Evolutionary conservation across 2,113 vertebrate genomes (phyloP).

Genomic region (Maccullochella peelii): DNA sequence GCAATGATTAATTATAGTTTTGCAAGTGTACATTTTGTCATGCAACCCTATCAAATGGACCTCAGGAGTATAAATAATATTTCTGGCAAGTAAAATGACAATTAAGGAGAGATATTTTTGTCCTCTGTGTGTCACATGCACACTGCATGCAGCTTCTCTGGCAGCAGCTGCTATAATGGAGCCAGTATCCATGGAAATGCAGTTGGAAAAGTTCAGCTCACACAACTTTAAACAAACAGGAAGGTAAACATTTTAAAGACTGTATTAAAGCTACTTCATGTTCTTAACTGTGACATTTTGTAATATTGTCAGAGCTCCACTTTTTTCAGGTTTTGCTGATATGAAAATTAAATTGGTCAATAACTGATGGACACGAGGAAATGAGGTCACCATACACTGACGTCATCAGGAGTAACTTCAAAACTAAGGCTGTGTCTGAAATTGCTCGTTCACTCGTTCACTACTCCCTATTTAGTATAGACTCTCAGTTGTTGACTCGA

Average conservation of each 20-base stretch:
- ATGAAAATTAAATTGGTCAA: neutral
- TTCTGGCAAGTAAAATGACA: conserved; percentile 63
- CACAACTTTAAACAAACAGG: conserved; percentile 24
- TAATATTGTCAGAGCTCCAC: neutral
- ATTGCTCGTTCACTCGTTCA: no score
- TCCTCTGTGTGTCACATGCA: conserved; percentile 48
- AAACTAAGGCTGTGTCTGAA: neutral
- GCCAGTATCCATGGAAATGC: conserved; percentile 75
- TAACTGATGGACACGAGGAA: neutral
- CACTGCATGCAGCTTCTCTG: conserved; percentile 50
- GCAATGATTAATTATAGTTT: conserved; percentile 61
- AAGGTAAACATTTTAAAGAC: conserved; percentile 17
- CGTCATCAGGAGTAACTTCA: neutral
- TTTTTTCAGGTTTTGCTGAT: neutral
- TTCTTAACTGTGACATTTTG: neutral
- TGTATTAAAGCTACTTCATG: conserved; percentile 14
- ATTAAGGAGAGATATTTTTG: conserved; percentile 65
- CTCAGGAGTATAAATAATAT: conserved; percentile 59
- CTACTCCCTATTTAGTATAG: neutral
- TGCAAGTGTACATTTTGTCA: conserved; percentile 46
- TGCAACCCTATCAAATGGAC: conserved; percentile 15
- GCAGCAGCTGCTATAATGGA: conserved; percentile 55
- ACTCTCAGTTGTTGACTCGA: neutral
- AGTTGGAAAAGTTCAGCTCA: conserved; percentile 45
- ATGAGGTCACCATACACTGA: neutral